Conservation (phyloP, 2,797 vertebrate species). For the Falco peregrinus region DNA sequence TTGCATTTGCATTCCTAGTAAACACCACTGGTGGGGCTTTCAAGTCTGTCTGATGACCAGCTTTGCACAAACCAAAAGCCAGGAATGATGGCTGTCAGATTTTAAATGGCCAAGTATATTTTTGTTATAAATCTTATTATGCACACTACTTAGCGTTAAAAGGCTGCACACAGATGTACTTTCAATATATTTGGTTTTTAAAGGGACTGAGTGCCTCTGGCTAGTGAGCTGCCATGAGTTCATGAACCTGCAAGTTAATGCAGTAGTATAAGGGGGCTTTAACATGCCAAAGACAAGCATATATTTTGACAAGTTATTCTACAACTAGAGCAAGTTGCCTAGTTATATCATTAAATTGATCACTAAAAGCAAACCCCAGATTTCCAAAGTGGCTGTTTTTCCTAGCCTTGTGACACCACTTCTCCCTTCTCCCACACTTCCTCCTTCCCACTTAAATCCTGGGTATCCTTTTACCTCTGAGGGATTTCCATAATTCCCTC, state of each 20-base stretch:
- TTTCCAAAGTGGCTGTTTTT: neutral
- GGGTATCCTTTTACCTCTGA: neutral
- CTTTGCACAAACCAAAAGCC: neutral
- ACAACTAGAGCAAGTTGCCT: neutral
- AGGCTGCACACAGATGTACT: neutral
- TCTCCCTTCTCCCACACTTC: neutral
- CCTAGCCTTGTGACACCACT: neutral
- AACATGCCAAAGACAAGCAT: neutral
- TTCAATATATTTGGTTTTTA: neutral
- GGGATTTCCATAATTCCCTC: neutral
- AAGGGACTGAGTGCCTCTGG: neutral
- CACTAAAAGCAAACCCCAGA: neutral
- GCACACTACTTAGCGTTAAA: neutral
- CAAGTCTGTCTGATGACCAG: neutral
- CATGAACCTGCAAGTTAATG: neutral
- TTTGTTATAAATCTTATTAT: neutral
- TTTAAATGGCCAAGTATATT: rapidly evolving
- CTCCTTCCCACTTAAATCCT: neutral
- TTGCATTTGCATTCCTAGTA: neutral
- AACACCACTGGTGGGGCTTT: neutral
- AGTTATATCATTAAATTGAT: neutral
- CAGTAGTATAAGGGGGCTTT: neutral
- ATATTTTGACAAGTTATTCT: neutral
- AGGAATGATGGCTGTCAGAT: neutral
- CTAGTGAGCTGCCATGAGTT: neutral